Percentiles rank a stretch among this genome's conserved stretches.
phyloP scores from a whole-genome alignment of 2,888 invertebrate species.

The Lycocerus yunnanus region DNA sequence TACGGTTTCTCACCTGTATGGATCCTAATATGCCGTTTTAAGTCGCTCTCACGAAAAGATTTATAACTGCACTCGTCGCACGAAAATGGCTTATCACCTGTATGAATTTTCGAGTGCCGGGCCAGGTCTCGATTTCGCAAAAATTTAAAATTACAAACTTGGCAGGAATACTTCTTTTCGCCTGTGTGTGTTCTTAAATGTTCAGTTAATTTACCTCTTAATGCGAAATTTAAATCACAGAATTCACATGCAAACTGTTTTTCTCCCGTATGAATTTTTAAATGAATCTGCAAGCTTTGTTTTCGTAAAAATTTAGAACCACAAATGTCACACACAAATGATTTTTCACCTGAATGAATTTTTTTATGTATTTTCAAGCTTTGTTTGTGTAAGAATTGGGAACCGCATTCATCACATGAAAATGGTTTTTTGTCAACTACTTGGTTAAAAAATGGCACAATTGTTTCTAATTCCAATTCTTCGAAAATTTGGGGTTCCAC shows the following conservation, averaged over 20 bases:
- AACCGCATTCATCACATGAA: not conserved
- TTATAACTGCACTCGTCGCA: not conserved
- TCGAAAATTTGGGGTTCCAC: not conserved
- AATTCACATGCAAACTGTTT: not conserved
- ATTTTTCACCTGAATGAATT: not conserved
- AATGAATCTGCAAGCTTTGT: not conserved
- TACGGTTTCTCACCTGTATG: not conserved
- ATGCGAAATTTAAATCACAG: not conserved
- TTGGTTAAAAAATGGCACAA: not conserved
- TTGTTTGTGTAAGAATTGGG: not conserved
- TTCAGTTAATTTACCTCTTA: not conserved
- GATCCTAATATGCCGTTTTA: not conserved
- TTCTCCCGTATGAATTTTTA: not conserved
- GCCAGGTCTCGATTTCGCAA: not conserved
- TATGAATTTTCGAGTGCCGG: not conserved
- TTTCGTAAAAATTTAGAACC: not conserved
- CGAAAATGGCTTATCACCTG: not conserved
- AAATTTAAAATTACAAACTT: not conserved
- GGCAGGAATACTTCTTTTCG: not conserved
- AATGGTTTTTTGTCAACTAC: not conserved
- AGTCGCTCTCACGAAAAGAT: not conserved
- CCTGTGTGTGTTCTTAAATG: not conserved
- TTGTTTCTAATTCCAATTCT: not conserved
- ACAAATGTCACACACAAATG: not conserved
- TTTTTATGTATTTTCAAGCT: not conserved